A percentile compares a stretch with the other conserved stretches of the same genome.
phyloP scores from a whole-genome alignment of 2,797 vertebrate species.

The Spatula versicolor region DNA sequence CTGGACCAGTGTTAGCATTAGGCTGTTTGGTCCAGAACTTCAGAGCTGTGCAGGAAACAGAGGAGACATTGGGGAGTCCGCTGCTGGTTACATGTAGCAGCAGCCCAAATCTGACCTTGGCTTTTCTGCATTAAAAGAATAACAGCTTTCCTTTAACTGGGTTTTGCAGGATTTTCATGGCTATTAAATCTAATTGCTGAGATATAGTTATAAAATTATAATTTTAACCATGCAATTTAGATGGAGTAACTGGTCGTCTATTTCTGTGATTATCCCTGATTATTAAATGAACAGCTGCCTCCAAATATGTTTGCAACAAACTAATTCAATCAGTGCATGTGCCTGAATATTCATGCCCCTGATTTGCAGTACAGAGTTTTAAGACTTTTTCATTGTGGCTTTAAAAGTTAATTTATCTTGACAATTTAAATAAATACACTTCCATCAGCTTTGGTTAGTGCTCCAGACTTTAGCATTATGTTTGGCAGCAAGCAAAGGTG shows the following conservation, averaged over 20 bases:
- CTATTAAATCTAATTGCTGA: conserved; percentile 74
- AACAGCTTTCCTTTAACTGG: conserved; percentile 46
- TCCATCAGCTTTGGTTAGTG: conserved; percentile 24
- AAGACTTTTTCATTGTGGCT: conserved; percentile 34
- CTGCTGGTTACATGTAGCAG: accelerated
- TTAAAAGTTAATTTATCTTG: conserved; percentile 74
- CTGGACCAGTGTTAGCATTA: accelerated
- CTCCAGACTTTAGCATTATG: background rate
- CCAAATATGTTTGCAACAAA: conserved; percentile 71
- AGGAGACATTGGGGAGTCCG: accelerated
- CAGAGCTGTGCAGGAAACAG: accelerated
- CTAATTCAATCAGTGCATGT: conserved; percentile 72
- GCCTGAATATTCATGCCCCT: conserved; percentile 74
- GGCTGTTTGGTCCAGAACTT: background rate
- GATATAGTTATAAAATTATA: conserved; percentile 73
- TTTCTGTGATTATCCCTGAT: conserved; percentile 74
- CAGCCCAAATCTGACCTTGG: background rate
- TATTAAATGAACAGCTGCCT: conserved; percentile 81
- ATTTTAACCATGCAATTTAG: conserved; percentile 73
- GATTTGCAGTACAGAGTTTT: background rate
- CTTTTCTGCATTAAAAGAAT: background rate
- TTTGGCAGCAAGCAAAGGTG: conserved; percentile 17
- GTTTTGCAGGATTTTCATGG: conserved; percentile 64
- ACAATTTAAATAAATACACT: conserved; percentile 73
- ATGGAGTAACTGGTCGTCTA: conserved; percentile 60